Percentiles rank a stretch among this genome's conserved stretches.
These are phyloP conservation scores for Malurus splendens DNA, from an alignment of 2,797 vertebrate species.

Conservation along the genomic window DNA sequence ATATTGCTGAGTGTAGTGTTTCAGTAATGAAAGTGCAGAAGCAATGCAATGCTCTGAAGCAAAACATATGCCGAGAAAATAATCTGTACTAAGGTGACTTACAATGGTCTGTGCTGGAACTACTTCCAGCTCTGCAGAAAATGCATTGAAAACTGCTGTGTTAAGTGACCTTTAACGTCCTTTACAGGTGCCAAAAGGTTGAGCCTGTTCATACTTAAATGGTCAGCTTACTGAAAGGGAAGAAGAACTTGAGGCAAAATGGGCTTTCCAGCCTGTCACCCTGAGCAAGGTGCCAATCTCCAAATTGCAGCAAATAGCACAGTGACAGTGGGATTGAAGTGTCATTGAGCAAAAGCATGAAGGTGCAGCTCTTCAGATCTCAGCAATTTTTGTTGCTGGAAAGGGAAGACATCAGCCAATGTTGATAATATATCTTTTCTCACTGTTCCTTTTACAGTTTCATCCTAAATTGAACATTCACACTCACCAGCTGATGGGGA, in stretches of 20 bases:
- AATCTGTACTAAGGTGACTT: neutral
- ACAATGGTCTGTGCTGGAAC: neutral
- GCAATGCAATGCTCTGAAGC: neutral
- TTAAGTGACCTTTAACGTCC: neutral
- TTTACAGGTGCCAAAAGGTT: neutral
- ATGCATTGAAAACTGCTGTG: neutral
- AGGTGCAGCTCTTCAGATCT: neutral
- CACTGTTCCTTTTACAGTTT: neutral
- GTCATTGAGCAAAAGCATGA: neutral
- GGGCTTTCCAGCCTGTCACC: neutral
- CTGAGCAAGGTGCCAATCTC: neutral
- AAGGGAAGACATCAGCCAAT: neutral
- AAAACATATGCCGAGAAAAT: neutral
- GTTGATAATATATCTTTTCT: neutral
- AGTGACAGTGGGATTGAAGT: neutral
- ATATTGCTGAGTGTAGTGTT: neutral
- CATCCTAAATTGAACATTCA: neutral
- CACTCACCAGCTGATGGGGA: neutral
- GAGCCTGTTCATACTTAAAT: neutral
- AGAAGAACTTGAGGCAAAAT: neutral
- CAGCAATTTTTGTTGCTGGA: neutral
- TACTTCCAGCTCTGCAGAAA: neutral
- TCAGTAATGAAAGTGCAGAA: neutral
- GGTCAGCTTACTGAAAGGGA: neutral
- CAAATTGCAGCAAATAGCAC: neutral